Percentiles rank a stretch among this genome's conserved stretches.
Conservation (phyloP, 2,797 vertebrate species). For the Acanthiza pusilla region DNA sequence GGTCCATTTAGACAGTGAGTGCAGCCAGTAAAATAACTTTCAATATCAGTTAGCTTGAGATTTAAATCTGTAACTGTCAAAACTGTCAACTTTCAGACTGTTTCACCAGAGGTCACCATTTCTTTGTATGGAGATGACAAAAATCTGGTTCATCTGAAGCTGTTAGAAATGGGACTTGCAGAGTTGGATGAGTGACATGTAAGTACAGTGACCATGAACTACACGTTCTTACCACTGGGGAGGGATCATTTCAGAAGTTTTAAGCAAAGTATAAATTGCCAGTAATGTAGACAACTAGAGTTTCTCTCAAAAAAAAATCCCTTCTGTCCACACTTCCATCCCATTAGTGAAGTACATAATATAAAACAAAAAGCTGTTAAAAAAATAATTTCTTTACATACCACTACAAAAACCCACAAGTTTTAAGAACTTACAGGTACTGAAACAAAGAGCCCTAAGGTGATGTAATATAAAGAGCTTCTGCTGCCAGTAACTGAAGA, state of each 20-base stretch:
- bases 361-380: neutral
- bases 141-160: slow-evolving; percentile 77
- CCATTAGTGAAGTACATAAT: neutral
- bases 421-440: neutral
- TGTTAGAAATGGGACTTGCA: slow-evolving; percentile 84
- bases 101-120: slow-evolving; percentile 77
- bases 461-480: neutral
- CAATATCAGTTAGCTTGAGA: neutral
- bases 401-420: neutral
- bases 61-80: neutral
- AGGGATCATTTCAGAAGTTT: neutral
- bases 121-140: slow-evolving; percentile 77
- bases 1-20: neutral
- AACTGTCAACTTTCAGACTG: slow-evolving; percentile 51
- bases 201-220: neutral
- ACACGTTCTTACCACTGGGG: neutral
- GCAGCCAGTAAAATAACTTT: neutral
- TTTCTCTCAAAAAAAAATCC: neutral
- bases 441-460: neutral
- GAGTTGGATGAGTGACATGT: slow-evolving; percentile 75
- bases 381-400: neutral
- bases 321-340: neutral
- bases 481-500: neutral
- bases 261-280: neutral
- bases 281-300: neutral